Evolutionary conservation across 2,888 invertebrate genomes (phyloP), one percentile per base, ranked within the genome.

Genomic region (Sarcophaga caerulescens): DNA sequence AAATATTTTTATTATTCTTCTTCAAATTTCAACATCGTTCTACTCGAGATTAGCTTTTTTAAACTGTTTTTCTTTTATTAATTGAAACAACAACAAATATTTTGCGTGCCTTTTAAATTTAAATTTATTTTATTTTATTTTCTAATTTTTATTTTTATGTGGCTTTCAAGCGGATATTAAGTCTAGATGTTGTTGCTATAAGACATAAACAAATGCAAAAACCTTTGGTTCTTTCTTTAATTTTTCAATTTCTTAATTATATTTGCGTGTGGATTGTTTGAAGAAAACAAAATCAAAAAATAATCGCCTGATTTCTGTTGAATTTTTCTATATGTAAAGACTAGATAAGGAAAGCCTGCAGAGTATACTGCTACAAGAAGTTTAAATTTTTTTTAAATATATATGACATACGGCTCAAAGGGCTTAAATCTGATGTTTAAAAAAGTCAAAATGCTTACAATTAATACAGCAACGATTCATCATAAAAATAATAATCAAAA

Each of bases 191-290:
- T 14, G 62, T 80, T 83, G 68, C 57, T 68, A 21, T 71, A 76
- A 68, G 78, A 84, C 14, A n/a, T n/a, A n/a, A n/a, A n/a, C n/a
- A n/a, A n/a, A n/a, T n/a, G n/a, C n/a, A n/a, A n/a, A n/a, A n/a
- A n/a, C 52, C 73, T 69, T 44, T 69, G 65, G 45, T 59, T 17
- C 62, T 74, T 69, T 63, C 73, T 11, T 23, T 17, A 35, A 60
- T 75, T 66, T 71, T 59, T 76, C 68, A 69, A 68, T 59, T 84
- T 85, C 87, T 91, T 91, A 91, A 91, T 92, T 91, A 90, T 90
- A 89, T 89, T 91, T 90, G 91, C 92, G 91, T 91, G 91, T 85
- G 89, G 88, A 87, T 87, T 88, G 84, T 87, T 74, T 83, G 85
- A 77, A 85, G 71, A 17, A 76, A 52, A 81, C 4, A 23, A n/a